Conservation (phyloP, 1,140 invertebrate genomes). For the Zaprionus gabonicus region DNA sequence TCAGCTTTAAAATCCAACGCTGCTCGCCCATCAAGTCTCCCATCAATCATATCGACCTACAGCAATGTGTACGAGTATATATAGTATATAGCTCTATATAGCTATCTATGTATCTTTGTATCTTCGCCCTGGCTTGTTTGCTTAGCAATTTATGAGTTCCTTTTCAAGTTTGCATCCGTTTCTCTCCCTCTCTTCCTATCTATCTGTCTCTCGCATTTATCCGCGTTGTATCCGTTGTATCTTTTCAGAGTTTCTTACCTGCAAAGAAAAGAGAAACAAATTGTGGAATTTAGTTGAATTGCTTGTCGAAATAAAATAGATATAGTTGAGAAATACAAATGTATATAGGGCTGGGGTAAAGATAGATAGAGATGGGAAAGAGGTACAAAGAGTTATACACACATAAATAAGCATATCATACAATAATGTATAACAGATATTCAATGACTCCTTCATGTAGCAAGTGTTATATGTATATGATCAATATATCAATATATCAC, state of each 20-base stretch:
- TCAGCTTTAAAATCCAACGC: constrained; percentile 42
- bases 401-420: not conserved
- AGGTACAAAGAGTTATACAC: too few relatives aligned
- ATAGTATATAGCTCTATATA: not conserved
- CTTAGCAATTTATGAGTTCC: constrained; percentile 13
- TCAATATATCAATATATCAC: too few relatives aligned
- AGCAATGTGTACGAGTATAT: constrained; percentile 29
- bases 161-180: constrained; percentile 7
- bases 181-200: not conserved
- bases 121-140: constrained; percentile 1
- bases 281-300: constrained; percentile 31
- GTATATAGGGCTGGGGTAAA: not conserved
- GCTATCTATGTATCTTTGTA: not conserved
- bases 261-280: constrained; percentile 40
- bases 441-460: too few relatives aligned
- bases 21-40: constrained; percentile 1
- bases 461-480: too few relatives aligned
- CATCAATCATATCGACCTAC: constrained; percentile 53
- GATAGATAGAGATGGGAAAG: too few relatives aligned
- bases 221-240: not conserved
- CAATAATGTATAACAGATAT: not conserved
- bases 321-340: not conserved
- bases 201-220: not conserved
- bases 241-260: constrained; percentile 51
- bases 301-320: not conserved